A percentile compares a stretch with the other conserved stretches of the same genome.
Evolutionary conservation across 1,140 invertebrate species (phyloP).

Genomic region (Scylla paramamosain): DNA sequence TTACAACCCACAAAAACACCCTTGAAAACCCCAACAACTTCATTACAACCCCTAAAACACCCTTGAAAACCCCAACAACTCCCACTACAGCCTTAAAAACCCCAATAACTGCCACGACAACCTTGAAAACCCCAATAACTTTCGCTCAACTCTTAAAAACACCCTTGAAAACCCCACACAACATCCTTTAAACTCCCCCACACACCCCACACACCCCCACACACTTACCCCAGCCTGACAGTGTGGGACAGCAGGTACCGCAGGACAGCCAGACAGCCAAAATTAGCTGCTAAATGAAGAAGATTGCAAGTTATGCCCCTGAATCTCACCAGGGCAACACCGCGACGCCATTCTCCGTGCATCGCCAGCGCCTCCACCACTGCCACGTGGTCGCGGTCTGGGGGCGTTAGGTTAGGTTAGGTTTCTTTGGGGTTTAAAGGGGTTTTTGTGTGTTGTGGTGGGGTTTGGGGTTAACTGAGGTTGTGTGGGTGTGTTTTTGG

Average conservation of each 20-base stretch:
- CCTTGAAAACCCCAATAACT: background rate
- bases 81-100: background rate
- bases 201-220: background rate
- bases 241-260: slow-evolving; percentile 74
- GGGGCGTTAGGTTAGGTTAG: background rate
- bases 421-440: background rate
- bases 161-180: background rate
- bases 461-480: no score
- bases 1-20: no score
- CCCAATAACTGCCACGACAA: background rate
- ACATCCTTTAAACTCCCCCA: background rate
- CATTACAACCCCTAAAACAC: no score
- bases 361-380: slow-evolving; percentile 74
- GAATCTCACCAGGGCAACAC: slow-evolving; percentile 74
- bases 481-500: no score
- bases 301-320: slow-evolving; percentile 76
- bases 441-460: no score
- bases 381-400: slow-evolving; percentile 74
- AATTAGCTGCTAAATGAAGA: slow-evolving; percentile 75
- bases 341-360: slow-evolving; percentile 76
- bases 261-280: slow-evolving; percentile 74
- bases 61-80: no score
- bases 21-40: no score
- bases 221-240: slow-evolving; percentile 73
- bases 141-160: no score